Conservation (phyloP, 1,140 invertebrate genomes). For the Bombyx mandarina region DNA sequence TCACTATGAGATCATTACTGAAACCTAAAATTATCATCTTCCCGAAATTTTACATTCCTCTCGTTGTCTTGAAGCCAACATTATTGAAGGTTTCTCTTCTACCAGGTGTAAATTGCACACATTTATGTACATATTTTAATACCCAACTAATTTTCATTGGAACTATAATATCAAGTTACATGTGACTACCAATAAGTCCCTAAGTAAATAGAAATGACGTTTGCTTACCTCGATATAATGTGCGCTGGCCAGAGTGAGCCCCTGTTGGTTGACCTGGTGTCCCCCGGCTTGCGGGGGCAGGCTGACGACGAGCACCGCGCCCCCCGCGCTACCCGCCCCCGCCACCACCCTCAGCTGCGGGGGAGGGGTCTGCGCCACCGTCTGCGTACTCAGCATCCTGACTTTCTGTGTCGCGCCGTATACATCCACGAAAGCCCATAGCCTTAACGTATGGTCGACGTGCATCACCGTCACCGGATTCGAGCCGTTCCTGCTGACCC, state of each 20-base stretch:
- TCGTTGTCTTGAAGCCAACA: no score
- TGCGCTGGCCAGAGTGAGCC: constrained; percentile 44
- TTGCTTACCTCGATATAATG: constrained; percentile 60
- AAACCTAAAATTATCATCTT: no score
- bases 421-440: constrained; percentile 97
- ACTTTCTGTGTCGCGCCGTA: constrained; percentile 94
- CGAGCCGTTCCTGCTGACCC: constrained; percentile 89
- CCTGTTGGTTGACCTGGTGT: constrained; percentile 48
- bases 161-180: no score
- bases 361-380: constrained; percentile 35
- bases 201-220: background rate
- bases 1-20: no score
- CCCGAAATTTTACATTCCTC: no score
- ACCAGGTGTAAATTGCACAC: no score
- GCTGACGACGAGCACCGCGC: constrained; percentile 83
- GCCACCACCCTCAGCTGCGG: constrained; percentile 46
- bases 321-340: constrained; percentile 72
- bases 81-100: no score
- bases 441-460: constrained; percentile 88
- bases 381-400: constrained; percentile 58
- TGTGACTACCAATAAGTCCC: no score
- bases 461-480: constrained; percentile 90
- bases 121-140: no score
- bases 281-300: constrained; percentile 75
- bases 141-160: no score